Conservation (phyloP, 2,113 vertebrate genomes). For the Microtus richardsoni region DNA sequence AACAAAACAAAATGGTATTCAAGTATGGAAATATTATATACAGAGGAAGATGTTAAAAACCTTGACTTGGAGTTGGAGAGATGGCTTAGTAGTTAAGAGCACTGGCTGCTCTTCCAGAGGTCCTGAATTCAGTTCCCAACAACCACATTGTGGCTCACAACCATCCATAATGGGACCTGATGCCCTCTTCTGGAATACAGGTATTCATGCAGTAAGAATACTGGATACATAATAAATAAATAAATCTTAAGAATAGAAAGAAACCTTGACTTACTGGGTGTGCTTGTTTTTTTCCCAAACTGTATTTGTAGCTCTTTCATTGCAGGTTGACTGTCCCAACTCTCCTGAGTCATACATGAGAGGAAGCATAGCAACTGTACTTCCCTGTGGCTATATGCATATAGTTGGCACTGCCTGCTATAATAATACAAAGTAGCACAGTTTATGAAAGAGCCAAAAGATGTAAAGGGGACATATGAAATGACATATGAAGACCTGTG, state of each 20-base stretch:
- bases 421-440: not conserved
- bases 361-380: not conserved
- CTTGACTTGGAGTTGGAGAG: not conserved
- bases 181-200: too few species aligned
- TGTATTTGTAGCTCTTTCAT: not conserved
- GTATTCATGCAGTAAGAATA: too few species aligned
- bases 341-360: not conserved
- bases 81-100: too few species aligned
- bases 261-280: not conserved
- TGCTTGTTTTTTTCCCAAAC: not conserved
- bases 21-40: not conserved
- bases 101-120: too few species aligned
- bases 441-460: not conserved
- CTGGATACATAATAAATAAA: too few species aligned
- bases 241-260: not conserved
- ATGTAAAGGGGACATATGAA: not conserved
- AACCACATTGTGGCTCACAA: too few species aligned
- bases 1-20: conserved; percentile 18
- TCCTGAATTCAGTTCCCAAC: too few species aligned
- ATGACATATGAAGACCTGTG: conserved; percentile 13
- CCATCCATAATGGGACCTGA: too few species aligned
- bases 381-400: not conserved
- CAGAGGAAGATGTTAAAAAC: not conserved
- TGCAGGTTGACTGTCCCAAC: not conserved
- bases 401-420: not conserved